These are phyloP conservation scores for Noctua comes DNA, from an alignment of 2,888 invertebrate genomes.

Conservation along the genomic window DNA sequence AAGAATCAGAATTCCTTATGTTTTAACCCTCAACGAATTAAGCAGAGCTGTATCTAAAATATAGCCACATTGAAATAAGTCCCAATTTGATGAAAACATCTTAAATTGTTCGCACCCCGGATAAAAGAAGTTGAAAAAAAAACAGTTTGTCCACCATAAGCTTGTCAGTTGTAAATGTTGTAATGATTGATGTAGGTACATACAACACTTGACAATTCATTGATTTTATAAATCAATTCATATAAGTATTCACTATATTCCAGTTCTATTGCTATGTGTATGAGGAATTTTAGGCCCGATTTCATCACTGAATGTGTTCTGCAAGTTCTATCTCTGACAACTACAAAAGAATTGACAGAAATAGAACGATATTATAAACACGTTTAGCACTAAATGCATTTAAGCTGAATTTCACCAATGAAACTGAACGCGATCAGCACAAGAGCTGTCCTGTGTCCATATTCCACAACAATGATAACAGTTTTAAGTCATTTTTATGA, in stretches of 20 bases:
- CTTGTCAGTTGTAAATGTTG: not conserved
- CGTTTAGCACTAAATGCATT: not conserved
- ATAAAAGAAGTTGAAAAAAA: conserved; percentile 1
- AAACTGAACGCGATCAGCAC: too few species aligned
- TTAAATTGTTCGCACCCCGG: not conserved
- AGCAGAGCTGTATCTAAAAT: not conserved
- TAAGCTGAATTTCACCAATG: too few species aligned
- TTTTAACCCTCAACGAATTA: not conserved
- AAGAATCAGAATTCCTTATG: not conserved
- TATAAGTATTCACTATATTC: not conserved
- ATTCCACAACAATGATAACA: not conserved
- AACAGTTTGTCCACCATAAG: not conserved
- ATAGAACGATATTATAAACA: not conserved
- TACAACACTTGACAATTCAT: not conserved
- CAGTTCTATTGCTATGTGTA: not conserved
- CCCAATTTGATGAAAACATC: not conserved
- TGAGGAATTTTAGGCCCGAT: not conserved
- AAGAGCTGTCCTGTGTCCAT: not conserved
- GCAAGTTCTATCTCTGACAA: not conserved
- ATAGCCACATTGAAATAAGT: not conserved
- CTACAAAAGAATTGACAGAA: not conserved
- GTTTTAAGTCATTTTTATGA: not conserved
- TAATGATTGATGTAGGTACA: not conserved
- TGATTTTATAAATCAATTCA: not conserved
- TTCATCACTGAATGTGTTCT: not conserved